Percentiles rank a stretch among this genome's conserved stretches.
Evolutionary conservation across 1,140 invertebrate genomes (phyloP).

Genomic region (Drosophila micromelanica): DNA sequence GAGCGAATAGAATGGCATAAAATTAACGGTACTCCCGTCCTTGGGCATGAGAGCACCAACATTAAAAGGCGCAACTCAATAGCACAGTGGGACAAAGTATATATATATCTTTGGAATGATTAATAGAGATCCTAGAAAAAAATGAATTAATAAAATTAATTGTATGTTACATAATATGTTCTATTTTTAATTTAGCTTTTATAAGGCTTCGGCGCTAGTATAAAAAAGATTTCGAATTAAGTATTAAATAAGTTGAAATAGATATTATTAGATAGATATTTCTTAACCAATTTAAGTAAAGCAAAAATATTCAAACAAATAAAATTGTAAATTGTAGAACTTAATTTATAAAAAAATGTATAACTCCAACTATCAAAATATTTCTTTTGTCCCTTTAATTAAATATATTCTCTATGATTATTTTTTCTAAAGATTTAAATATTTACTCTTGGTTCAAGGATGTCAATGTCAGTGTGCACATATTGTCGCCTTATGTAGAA

Average conservation of each 20-base stretch:
- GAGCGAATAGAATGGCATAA: conserved; percentile 73
- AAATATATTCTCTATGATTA: not conserved
- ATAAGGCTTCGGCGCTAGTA: no score
- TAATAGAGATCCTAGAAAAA: no score
- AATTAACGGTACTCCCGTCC: conserved; percentile 64
- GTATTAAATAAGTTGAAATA: no score
- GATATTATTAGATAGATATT: no score
- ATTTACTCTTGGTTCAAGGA: not conserved
- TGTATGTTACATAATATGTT: not conserved
- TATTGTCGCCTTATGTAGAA: conserved; percentile 40
- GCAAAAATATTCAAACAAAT: not conserved
- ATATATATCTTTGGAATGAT: no score
- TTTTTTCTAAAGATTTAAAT: not conserved
- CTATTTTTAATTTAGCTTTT: no score
- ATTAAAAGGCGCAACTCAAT: conserved; percentile 21
- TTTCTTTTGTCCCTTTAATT: not conserved
- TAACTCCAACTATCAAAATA: not conserved
- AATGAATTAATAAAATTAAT: not conserved
- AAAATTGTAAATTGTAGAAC: not conserved
- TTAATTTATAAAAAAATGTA: not conserved
- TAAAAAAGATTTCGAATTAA: no score
- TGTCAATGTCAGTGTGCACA: conserved; percentile 47
- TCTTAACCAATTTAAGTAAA: no score
- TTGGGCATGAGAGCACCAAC: conserved; percentile 26
- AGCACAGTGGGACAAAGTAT: conserved; percentile 41